Base-by-base conservation (phyloP, 1,140 invertebrate genomes). In the Tetramorium alpestre region DNA sequence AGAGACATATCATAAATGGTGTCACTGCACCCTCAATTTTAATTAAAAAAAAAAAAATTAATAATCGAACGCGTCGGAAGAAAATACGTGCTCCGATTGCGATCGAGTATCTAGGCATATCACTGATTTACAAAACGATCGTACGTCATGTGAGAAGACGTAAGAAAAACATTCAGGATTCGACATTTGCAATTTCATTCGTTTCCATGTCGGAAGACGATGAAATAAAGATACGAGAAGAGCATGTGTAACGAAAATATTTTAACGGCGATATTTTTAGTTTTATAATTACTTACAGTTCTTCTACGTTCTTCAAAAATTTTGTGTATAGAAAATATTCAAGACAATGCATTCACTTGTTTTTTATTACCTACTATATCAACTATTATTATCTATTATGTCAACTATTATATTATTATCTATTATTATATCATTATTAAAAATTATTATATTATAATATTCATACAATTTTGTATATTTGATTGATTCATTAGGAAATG, bases 1-100 rank as follows among this genome's bases (percentile, higher is more conserved):
- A 94, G 92, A 94, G 87, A 95, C 94, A 95, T 95, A 95, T 95
- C 94, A 69, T 22, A 94, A 94, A 91, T 94, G 94, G 94, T 95
- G 95, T 95, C 94, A 95, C 91, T 75, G 51, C 93, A 93, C 91
- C 92, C 92, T 93, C 93, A 88, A 92, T 93, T 94, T 92, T 92
- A 92, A 88, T 93, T 92, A 92, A 93, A 67, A 65, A 65, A 65
- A 65, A 38, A 65, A n/a, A 6, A 89, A 90, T 89, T 51, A 33
- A 22, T 85, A 80, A 87, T 28, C 56, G 41, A 73, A 73, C 3
- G 28, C 28, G 22, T 51, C 33, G 38, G 33, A 28, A 28, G 38
- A 72, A 47, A 70, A 47, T 13, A 13, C 6, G 44, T 5, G n/a
- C 13, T 44, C 6, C 33, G 54, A 85, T 25, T 28, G 22, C 67